Conservation (phyloP, 1,140 invertebrate species). For the Hyphantria cunea region DNA sequence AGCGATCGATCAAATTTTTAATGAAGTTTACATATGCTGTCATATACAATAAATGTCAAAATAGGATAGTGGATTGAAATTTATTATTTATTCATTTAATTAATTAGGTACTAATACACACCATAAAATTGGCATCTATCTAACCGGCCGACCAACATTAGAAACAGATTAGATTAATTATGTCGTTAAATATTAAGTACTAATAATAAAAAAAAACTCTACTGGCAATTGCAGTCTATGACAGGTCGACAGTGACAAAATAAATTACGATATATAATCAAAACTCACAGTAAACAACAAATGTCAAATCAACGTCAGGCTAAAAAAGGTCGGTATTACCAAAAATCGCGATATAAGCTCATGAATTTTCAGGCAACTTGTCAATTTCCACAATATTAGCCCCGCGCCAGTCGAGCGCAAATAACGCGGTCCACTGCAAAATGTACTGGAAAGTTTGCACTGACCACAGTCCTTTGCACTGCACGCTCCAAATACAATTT, state of each 20-base stretch:
- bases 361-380: slow-evolving; percentile 42
- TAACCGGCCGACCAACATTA: too few species aligned
- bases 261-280: background rate
- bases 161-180: too few species aligned
- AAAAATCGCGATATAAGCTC: slow-evolving; percentile 20
- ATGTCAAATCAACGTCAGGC: background rate
- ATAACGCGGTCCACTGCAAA: slow-evolving; percentile 45
- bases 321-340: background rate
- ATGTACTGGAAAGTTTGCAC: slow-evolving; percentile 45
- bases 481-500: slow-evolving; percentile 6
- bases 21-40: too few species aligned
- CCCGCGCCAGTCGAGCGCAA: slow-evolving; percentile 43
- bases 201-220: too few species aligned
- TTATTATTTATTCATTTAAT: too few species aligned
- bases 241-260: too few species aligned
- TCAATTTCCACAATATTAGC: slow-evolving; percentile 46
- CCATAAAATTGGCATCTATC: too few species aligned
- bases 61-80: too few species aligned
- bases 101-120: too few species aligned
- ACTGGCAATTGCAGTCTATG: background rate
- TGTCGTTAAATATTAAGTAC: too few species aligned
- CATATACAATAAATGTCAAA: too few species aligned
- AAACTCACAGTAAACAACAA: background rate
- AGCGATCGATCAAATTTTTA: too few species aligned
- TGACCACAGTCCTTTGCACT: slow-evolving; percentile 30